Conservation (phyloP, 2,888 invertebrate species). For the Crepidodera aurea region DNA sequence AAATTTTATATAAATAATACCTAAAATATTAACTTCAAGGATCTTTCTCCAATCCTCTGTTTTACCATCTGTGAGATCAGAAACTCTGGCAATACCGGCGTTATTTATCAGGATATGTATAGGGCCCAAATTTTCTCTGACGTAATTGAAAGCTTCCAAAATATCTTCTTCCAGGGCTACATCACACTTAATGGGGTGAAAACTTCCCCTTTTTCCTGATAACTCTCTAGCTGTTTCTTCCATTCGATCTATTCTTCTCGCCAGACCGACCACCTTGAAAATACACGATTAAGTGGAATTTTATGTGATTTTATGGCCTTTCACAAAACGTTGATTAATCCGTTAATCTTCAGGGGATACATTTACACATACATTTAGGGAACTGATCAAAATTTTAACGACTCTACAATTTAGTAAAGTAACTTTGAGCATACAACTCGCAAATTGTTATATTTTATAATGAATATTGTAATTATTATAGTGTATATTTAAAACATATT, state of each 20-base stretch:
- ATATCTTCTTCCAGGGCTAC: constrained; percentile 54
- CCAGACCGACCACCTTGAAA: constrained; percentile 43
- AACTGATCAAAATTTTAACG: too few species aligned
- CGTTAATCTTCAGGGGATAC: too few species aligned
- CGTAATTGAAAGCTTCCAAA: constrained; percentile 51
- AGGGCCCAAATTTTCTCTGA: constrained; percentile 51
- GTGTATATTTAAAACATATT: too few species aligned
- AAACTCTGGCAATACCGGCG: constrained; percentile 8
- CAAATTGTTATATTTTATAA: too few species aligned
- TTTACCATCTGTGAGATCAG: constrained; percentile 14
- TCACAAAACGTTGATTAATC: too few species aligned
- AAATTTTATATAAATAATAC: constrained; percentile 13
- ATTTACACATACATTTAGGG: too few species aligned
- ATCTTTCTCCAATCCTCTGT: constrained; percentile 38
- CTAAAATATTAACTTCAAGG: constrained; percentile 43
- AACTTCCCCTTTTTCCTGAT: constrained; percentile 45
- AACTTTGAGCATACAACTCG: too few species aligned
- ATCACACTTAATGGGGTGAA: constrained; percentile 54
- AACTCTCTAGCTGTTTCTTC: constrained; percentile 35
- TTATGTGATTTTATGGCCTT: background rate
- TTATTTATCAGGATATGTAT: constrained; percentile 54
- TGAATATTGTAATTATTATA: too few species aligned
- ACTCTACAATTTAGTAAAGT: too few species aligned
- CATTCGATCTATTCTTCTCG: constrained; percentile 40
- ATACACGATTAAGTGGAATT: background rate